Base-by-base conservation (phyloP, 2,113 vertebrate species). In the Clinocottus analis region DNA sequence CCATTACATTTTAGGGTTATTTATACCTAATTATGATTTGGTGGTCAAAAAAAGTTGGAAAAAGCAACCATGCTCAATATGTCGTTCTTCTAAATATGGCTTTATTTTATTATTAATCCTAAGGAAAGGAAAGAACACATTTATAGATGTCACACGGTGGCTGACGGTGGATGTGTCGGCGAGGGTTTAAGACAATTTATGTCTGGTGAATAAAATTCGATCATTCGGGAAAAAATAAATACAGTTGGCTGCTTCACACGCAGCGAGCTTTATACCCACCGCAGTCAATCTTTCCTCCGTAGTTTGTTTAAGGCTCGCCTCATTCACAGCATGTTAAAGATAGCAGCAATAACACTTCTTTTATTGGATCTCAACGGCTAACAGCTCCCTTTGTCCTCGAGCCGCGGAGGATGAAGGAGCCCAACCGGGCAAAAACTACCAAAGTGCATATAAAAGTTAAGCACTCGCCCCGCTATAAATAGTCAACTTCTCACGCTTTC, bases 281-380 rank as follows among this genome's bases (percentile, higher is more conserved):
- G 89, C 72, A 84, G 91, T 94, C 95, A 95, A 96, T 95, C 81
- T 94, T 94, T 94, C 93, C 91, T 85, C 85, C 87, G 89, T 88
- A 90, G 95, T 94, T 95, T 96, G 93, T 95, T 93, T 95, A 94
- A 95, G 92, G 86, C 91, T 90, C 72, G 69, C 88, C 80, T 90
- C 85, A 90, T 95, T 95, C 94, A 90, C 93, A 94, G 92, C 90
- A 92, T 93, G 93, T 93, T 94, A 94, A 93, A 96, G 94, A 95
- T 94, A 94, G 94, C 91, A 94, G 90, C 91, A 95, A 93, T 94
- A 92, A 95, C 90, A 2, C 3, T 94, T 96, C 3, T 94, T 96
- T 96, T 96, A 95, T 94, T 93, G 89, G 92, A 93, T 86, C 87
- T 92, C 84, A 79, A 84, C 91, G 75, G 90, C 92, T 91, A 94